phyloP scores from a whole-genome alignment of 2,888 invertebrate genomes.

The Trisateles emortualis region DNA sequence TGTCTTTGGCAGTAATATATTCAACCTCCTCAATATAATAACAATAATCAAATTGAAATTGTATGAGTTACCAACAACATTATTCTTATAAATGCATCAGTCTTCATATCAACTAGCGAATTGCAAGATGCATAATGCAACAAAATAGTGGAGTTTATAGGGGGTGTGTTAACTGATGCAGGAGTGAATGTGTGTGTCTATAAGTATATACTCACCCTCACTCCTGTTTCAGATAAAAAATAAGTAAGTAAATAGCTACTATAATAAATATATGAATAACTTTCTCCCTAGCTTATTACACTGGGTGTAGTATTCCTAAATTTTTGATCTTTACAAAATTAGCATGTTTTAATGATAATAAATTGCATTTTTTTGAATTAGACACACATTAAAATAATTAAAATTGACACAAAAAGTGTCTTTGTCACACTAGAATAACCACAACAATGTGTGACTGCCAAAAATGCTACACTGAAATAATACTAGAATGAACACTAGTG shows the following conservation, averaged over 20 bases:
- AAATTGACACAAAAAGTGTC: slow-evolving; percentile 28
- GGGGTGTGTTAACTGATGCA: not conserved
- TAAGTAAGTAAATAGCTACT: slow-evolving; percentile 19
- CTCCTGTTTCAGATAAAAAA: not conserved
- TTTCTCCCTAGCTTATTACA: slow-evolving; percentile 50
- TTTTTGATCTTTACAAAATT: slow-evolving; percentile 32
- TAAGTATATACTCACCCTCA: not conserved
- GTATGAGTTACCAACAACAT: slow-evolving; percentile 16
- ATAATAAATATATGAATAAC: slow-evolving; percentile 34
- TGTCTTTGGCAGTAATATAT: slow-evolving; percentile 42
- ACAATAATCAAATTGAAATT: slow-evolving; percentile 4
- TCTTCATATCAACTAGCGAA: slow-evolving; percentile 61
- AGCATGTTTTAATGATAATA: slow-evolving; percentile 28
- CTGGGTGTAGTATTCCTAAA: slow-evolving; percentile 42
- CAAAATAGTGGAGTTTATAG: slow-evolving; percentile 31
- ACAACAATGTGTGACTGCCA: slow-evolving; percentile 40
- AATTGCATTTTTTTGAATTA: slow-evolving; percentile 46
- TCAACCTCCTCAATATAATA: slow-evolving; percentile 4
- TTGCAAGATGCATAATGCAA: slow-evolving; percentile 34
- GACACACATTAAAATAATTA: slow-evolving; percentile 34
- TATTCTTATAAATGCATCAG: slow-evolving; percentile 73
- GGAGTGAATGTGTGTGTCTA: not conserved
- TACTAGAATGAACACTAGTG: slow-evolving; percentile 38
- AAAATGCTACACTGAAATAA: slow-evolving; percentile 42
- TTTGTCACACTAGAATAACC: slow-evolving; percentile 46